Base-by-base conservation (phyloP, 2,797 vertebrate genomes). In the Melopsittacus undulatus region DNA sequence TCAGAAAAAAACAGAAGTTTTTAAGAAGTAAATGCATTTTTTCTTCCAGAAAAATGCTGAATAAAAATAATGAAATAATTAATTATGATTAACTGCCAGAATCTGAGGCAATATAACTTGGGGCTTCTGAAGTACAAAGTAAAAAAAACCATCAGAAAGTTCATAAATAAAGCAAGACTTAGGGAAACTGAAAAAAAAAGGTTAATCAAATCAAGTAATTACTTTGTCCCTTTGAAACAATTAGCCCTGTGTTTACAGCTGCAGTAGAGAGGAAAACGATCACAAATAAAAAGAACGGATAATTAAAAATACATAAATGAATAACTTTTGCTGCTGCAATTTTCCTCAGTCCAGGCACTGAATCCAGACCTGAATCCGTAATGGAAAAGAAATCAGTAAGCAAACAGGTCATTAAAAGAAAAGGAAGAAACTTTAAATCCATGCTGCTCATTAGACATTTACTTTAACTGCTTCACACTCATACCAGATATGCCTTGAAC, bases 341-440 rank as follows among this genome's bases (percentile, higher is more conserved):
- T 81, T 86, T 86, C 46, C 56, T 85, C 57, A 69, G 26, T 49
- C 32, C 48, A 48, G 61, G n/a, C 68, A 59, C 23, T 19, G 51
- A 67, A 86, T 87, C 42, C 56, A 94, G 92, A 85, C 21, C 46
- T 86, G 83, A 61, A 92, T 43, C 36, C 73, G 73, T 29, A 29
- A 20, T 87, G 94, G 80, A 93, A 94, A 89, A 94, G 9, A 87
- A 87, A 82, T 63, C 66, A 76, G 63, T 42, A 90, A 86, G 30
- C 75, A 84, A 94, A 78, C 8, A 89, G 56, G 36, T 64, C 62
- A 45, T 83, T 96, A 90, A 95, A 73, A 75, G 34, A 74, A 51
- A 93, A 84, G 40, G 19, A 90, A 86, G 67, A 72, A 46, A 56
- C 45, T 62, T 72, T 61, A 69, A 61, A 87, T 90, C 89, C 59